Evolutionary conservation across 2,113 vertebrate species (phyloP).

Genomic region (Oryzias melastigma): DNA sequence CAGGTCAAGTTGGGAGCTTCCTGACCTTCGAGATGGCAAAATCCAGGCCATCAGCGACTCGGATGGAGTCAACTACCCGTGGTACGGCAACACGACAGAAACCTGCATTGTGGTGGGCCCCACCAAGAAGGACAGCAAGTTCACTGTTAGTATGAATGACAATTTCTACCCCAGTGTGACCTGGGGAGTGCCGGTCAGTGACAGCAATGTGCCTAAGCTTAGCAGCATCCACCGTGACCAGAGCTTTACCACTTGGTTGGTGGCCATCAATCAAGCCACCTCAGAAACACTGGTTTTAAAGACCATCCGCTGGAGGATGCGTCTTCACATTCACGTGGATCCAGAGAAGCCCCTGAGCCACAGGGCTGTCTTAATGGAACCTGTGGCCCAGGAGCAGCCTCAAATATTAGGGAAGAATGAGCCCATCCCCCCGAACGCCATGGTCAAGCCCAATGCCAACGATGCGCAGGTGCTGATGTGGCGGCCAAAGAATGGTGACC

Average conservation of each 20-base stretch:
- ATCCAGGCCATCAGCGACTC: slow-evolving; percentile 97
- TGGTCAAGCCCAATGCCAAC: slow-evolving; percentile 97
- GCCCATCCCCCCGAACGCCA: slow-evolving; percentile 88
- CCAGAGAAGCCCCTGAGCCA: slow-evolving; percentile 86
- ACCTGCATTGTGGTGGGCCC: slow-evolving; percentile 93
- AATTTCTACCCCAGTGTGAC: slow-evolving; percentile 99
- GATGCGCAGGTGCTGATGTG: slow-evolving; percentile 99
- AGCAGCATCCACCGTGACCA: slow-evolving; percentile 93
- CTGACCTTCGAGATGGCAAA: slow-evolving; percentile 86
- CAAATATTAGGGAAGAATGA: slow-evolving; percentile 90
- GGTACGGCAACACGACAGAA: slow-evolving; percentile 98
- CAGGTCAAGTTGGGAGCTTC: slow-evolving; percentile 99
- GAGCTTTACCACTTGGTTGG: slow-evolving; percentile 97
- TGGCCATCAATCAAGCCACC: slow-evolving; percentile 88
- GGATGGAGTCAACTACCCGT: slow-evolving; percentile 95
- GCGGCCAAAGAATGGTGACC: slow-evolving; percentile 87
- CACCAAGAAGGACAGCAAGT: slow-evolving; percentile 90
- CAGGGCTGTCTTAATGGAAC: slow-evolving; percentile 86
- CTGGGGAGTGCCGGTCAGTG: slow-evolving; percentile 94
- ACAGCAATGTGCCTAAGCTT: slow-evolving; percentile 90
- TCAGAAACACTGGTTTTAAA: slow-evolving; percentile 88
- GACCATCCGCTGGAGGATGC: slow-evolving; percentile 96
- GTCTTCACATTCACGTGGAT: slow-evolving; percentile 88
- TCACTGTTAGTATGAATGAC: slow-evolving; percentile 97
- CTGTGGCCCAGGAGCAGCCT: slow-evolving; percentile 89